Evolutionary conservation across 2,797 vertebrate genomes (phyloP).

Genomic region (Tapera naevia): DNA sequence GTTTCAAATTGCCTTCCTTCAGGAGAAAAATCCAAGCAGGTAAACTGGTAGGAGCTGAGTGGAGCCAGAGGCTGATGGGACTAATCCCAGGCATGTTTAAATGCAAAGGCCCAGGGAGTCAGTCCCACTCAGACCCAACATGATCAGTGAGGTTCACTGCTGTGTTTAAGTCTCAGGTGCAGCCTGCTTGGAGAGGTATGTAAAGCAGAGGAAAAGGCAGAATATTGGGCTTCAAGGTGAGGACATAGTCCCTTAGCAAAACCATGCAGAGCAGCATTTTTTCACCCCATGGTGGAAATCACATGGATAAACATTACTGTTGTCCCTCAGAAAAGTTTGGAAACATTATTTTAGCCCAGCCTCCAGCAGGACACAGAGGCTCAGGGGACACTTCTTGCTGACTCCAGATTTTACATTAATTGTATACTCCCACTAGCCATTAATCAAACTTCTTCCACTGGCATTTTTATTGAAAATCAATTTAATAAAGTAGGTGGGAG

Average conservation of each 20-base stretch:
- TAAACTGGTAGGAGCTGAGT: background rate
- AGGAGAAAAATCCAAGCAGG: constrained; percentile 21
- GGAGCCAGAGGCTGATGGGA: constrained; percentile 4
- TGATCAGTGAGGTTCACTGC: background rate
- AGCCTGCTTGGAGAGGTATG: background rate
- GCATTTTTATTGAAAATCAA: constrained; percentile 69
- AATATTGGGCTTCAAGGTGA: background rate
- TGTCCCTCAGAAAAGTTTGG: background rate
- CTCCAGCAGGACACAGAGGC: background rate
- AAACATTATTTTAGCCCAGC: background rate
- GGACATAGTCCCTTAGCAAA: background rate
- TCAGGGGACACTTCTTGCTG: constrained; percentile 41
- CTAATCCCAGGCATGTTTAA: constrained; percentile 43
- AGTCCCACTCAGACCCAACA: background rate
- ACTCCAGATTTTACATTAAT: constrained; percentile 48
- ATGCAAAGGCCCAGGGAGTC: constrained; percentile 23
- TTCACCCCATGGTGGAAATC: background rate
- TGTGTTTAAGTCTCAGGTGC: background rate
- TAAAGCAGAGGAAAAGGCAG: background rate
- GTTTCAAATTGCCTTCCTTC: constrained; percentile 16
- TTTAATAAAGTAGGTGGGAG: constrained; percentile 68
- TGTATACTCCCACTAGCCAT: background rate
- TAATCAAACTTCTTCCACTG: constrained; percentile 50
- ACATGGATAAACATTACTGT: background rate
- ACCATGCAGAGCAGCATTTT: background rate